Evolutionary conservation across 2,113 vertebrate species (phyloP).

Genomic region (Rhadina sibilatrix): DNA sequence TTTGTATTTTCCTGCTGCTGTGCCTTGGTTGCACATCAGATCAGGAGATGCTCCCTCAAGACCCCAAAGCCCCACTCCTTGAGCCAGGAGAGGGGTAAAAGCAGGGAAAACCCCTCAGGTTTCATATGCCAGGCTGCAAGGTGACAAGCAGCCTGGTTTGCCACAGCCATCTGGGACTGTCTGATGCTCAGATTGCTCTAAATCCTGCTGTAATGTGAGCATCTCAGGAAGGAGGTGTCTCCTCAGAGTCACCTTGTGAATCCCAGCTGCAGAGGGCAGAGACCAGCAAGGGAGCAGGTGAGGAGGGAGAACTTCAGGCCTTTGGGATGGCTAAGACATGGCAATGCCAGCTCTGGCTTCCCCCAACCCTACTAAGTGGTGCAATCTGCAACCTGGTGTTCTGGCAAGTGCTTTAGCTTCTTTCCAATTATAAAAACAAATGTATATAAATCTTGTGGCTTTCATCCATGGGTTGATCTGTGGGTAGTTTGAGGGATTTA

Average conservation of each 20-base stretch:
- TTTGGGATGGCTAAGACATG: accelerated
- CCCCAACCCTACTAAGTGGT: accelerated
- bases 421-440: neutral
- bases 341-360: neutral
- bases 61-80: neutral
- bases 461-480: neutral
- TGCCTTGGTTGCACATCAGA: neutral
- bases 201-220: neutral
- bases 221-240: neutral
- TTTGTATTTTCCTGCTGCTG: neutral
- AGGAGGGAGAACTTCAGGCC: neutral
- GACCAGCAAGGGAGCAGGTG: accelerated
- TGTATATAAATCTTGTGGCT: neutral
- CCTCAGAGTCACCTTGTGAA: neutral
- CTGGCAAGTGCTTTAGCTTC: neutral
- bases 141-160: neutral
- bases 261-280: neutral
- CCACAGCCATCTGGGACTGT: neutral
- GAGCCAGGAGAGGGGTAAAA: neutral
- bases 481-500: neutral
- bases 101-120: neutral
- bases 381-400: neutral
- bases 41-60: neutral
- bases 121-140: neutral
- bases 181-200: neutral